These are phyloP conservation scores for Thymelicus acteon DNA, from an alignment of 2,888 invertebrate species.

Conservation along the genomic window DNA sequence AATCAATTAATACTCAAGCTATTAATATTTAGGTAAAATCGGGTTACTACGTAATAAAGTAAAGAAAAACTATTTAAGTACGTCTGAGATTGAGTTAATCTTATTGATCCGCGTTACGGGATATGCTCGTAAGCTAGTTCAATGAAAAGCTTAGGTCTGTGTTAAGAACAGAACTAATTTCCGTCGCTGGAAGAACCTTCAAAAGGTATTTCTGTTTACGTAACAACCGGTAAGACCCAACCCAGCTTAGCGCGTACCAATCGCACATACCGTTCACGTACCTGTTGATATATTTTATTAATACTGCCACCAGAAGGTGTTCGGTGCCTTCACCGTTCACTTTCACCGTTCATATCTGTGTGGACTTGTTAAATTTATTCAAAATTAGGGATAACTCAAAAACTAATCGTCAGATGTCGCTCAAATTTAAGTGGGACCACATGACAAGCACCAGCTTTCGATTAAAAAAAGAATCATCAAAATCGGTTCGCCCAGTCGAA, in stretches of 20 bases:
- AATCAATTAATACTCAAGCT: too few relatives aligned
- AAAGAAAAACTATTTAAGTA: too few relatives aligned
- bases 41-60: too few relatives aligned
- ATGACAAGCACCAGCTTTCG: too few relatives aligned
- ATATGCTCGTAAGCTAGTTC: background rate
- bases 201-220: conserved; percentile 2
- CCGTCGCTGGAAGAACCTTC: background rate
- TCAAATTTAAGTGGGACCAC: too few relatives aligned
- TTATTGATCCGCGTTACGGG: background rate
- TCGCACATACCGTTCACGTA: background rate
- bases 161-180: background rate
- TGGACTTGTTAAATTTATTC: background rate
- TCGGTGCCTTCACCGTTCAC: background rate
- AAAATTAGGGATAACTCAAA: background rate
- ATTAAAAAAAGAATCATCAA: too few relatives aligned
- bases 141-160: background rate
- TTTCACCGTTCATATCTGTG: background rate
- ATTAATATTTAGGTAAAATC: too few relatives aligned
- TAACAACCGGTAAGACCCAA: background rate
- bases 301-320: too few relatives aligned
- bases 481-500: too few relatives aligned
- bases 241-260: background rate
- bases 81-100: background rate
- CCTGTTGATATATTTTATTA: background rate
- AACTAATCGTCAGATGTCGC: too few relatives aligned